Evolutionary conservation across 2,888 invertebrate species (phyloP).

Genomic region (Epirrhoe tristata): DNA sequence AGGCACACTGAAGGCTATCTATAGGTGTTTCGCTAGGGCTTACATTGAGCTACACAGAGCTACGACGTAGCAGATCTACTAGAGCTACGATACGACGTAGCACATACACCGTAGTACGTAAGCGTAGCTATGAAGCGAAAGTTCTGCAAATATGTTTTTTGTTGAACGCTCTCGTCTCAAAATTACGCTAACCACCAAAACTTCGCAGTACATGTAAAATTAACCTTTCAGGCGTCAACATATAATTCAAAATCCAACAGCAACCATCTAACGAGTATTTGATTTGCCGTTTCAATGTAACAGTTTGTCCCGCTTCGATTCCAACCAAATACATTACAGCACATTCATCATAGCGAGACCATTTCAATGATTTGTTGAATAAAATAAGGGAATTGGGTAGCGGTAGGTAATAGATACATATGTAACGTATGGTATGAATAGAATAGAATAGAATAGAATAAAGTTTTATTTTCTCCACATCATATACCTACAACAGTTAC

Average conservation of each 20-base stretch:
- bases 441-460: too few species aligned
- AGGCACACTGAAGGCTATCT: too few species aligned
- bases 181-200: slow-evolving; percentile 41
- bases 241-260: slow-evolving; percentile 51
- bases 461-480: too few species aligned
- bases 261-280: slow-evolving; percentile 61
- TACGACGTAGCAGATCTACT: background rate
- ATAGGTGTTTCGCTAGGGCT: background rate
- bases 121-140: background rate
- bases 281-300: slow-evolving; percentile 61
- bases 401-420: too few species aligned
- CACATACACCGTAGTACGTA: background rate
- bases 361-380: slow-evolving; percentile 45
- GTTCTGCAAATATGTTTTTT: background rate
- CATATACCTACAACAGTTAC: too few species aligned
- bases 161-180: slow-evolving; percentile 31
- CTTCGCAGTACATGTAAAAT: slow-evolving; percentile 35
- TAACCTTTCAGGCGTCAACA: slow-evolving; percentile 41
- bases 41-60: background rate
- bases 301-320: slow-evolving; percentile 57
- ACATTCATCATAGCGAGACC: slow-evolving; percentile 47
- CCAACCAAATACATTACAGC: slow-evolving; percentile 57
- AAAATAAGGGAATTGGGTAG: slow-evolving; percentile 38
- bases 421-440: too few species aligned
- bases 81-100: background rate